Evolutionary conservation across 2,888 invertebrate genomes (phyloP).

Genomic region (Phyllotreta striolata): DNA sequence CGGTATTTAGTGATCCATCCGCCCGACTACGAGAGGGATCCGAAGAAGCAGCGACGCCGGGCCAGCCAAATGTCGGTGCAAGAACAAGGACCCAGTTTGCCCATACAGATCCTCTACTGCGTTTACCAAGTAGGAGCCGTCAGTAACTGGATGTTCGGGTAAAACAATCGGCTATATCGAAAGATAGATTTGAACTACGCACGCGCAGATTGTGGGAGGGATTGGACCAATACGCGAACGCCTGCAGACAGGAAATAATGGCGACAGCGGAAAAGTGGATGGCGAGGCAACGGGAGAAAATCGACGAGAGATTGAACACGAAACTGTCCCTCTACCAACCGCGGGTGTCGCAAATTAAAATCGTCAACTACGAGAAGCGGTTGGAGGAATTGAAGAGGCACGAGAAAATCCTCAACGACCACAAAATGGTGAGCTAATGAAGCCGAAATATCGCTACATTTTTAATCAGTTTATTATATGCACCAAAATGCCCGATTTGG

Average conservation of each 20-base stretch:
- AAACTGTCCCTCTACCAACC: slow-evolving; percentile 45
- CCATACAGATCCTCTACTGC: slow-evolving; percentile 49
- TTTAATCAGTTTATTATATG: not conserved
- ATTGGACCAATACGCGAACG: slow-evolving; percentile 45
- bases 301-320: slow-evolving; percentile 45
- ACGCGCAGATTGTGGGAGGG: slow-evolving; percentile 50
- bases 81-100: slow-evolving; percentile 44
- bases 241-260: slow-evolving; percentile 46
- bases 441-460: not conserved
- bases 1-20: slow-evolving; percentile 47
- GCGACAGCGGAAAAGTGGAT: slow-evolving; percentile 44
- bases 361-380: slow-evolving; percentile 49
- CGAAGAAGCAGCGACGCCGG: slow-evolving; percentile 46
- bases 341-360: slow-evolving; percentile 44
- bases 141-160: slow-evolving; percentile 56
- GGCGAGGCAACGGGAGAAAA: slow-evolving; percentile 36
- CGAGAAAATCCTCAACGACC: slow-evolving; percentile 38
- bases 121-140: slow-evolving; percentile 51
- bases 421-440: slow-evolving; percentile 37
- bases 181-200: too few species aligned
- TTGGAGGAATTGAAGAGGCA: slow-evolving; percentile 50
- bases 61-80: slow-evolving; percentile 44
- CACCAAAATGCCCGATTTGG: too few species aligned
- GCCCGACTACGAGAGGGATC: slow-evolving; percentile 44
- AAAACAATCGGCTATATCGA: slow-evolving; percentile 1